phyloP scores from a whole-genome alignment of 64 coral and sea anemone genomes.

The Acropora tenuis region DNA sequence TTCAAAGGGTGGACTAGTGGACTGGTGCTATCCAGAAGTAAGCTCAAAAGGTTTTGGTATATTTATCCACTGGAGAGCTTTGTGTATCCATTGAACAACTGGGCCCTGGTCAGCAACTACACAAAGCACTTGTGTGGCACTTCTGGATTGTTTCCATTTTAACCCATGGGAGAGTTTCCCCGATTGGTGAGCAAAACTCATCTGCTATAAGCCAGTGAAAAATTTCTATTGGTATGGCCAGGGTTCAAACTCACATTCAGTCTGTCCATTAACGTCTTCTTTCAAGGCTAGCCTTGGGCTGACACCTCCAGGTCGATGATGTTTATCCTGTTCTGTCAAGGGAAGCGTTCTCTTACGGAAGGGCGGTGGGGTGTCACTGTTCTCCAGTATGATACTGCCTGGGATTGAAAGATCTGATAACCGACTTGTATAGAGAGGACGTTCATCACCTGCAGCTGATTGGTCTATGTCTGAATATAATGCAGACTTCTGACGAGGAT shows the following conservation, averaged over 20 bases:
- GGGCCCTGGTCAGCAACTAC: too few relatives aligned
- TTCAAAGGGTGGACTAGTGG: too few relatives aligned
- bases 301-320: neutral
- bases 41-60: too few relatives aligned
- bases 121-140: too few relatives aligned
- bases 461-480: neutral
- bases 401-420: conserved; percentile 19
- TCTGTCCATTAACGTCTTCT: neutral
- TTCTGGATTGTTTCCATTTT: too few relatives aligned
- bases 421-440: neutral
- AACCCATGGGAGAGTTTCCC: too few relatives aligned
- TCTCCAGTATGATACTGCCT: conserved; percentile 34
- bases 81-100: too few relatives aligned
- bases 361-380: conserved; percentile 22
- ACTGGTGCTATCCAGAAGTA: too few relatives aligned
- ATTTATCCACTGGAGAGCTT: too few relatives aligned
- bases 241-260: neutral
- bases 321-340: conserved; percentile 8
- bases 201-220: too few relatives aligned
- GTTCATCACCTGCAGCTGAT: neutral
- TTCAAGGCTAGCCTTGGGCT: neutral
- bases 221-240: too few relatives aligned
- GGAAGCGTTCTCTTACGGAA: conserved; percentile 23
- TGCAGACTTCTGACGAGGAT: neutral
- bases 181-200: too few relatives aligned